A percentile compares a stretch with the other conserved stretches of the same genome.
These are phyloP conservation scores for Sylvilagus floridanus DNA, from an alignment of 2,797 vertebrate genomes.

Conservation along the genomic window DNA sequence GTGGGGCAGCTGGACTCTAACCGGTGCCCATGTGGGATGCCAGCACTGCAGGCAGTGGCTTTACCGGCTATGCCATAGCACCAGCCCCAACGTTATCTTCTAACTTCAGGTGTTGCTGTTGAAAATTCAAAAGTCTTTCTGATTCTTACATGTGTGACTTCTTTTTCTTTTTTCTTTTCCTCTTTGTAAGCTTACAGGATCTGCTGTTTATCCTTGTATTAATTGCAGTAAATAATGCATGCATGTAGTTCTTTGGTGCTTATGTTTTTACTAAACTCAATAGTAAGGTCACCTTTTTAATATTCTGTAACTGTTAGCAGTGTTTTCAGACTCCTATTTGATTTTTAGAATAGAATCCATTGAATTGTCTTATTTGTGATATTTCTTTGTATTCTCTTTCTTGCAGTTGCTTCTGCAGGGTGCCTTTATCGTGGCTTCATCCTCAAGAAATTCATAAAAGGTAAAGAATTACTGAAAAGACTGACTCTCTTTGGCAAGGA, in stretches of 20 bases:
- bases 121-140: not conserved
- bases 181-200: not conserved
- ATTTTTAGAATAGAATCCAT: constrained; percentile 58
- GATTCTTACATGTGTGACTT: not conserved
- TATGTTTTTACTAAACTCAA: constrained; percentile 40
- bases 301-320: not conserved
- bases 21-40: too few species aligned
- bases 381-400: constrained; percentile 64
- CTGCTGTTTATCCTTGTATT: not conserved
- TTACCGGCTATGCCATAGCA: too few species aligned
- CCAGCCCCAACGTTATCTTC: not conserved
- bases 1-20: too few species aligned
- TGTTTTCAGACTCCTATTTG: constrained; percentile 43
- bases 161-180: not conserved
- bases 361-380: constrained; percentile 57
- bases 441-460: constrained; percentile 78
- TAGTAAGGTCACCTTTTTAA: constrained; percentile 17
- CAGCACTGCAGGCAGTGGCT: too few species aligned
- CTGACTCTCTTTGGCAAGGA: not conserved
- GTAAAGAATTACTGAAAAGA: constrained; percentile 70
- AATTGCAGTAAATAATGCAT: not conserved
- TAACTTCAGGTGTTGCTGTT: not conserved
- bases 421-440: constrained; percentile 45
- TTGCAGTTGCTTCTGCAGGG: constrained; percentile 76
- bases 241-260: not conserved